Percentiles rank a stretch among this genome's conserved stretches.
These are phyloP conservation scores for Takifugu bimaculatus DNA, from an alignment of 2,113 vertebrate species.

Conservation along the genomic window DNA sequence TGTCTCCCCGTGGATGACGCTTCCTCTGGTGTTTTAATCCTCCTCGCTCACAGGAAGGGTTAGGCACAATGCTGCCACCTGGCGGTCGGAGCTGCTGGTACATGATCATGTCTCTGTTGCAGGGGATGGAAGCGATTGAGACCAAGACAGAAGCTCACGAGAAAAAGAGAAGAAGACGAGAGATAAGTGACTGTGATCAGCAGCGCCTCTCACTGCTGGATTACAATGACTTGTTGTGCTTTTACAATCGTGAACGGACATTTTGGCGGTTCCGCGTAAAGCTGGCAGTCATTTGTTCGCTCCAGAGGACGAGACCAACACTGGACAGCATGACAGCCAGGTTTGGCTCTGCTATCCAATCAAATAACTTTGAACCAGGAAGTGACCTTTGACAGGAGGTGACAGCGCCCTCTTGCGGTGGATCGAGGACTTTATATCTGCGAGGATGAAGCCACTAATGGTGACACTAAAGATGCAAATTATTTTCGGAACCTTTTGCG, in stretches of 20 bases:
- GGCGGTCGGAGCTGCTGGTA: conserved; percentile 24
- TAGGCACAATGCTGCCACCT: conserved; percentile 51
- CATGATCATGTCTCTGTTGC: conserved; percentile 15
- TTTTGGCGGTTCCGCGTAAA: conserved; percentile 46
- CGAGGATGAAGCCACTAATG: conserved; percentile 25
- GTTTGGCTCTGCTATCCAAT: conserved; percentile 50
- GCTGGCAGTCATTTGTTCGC: conserved; percentile 39
- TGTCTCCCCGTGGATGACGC: neutral
- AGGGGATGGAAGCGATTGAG: conserved; percentile 48
- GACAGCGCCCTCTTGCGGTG: conserved; percentile 17
- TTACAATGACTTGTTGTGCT: conserved; percentile 44
- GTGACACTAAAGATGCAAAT: conserved; percentile 46
- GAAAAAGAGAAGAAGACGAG: conserved; percentile 22
- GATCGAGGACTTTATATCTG: conserved; percentile 29
- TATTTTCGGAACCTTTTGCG: conserved; percentile 37
- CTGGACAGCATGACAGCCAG: conserved; percentile 44
- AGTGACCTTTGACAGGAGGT: conserved; percentile 65
- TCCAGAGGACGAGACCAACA: conserved; percentile 48
- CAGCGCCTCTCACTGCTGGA: conserved; percentile 46
- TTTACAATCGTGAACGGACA: conserved; percentile 50
- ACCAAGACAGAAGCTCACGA: conserved; percentile 34
- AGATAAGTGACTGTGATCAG: conserved; percentile 37
- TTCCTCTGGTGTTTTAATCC: neutral
- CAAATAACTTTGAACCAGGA: conserved; percentile 61
- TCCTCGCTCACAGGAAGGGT: neutral